Evolutionary conservation across 1,140 invertebrate species (phyloP), one percentile per base, ranked within the genome.

Genomic region (Hetaerina americana): DNA sequence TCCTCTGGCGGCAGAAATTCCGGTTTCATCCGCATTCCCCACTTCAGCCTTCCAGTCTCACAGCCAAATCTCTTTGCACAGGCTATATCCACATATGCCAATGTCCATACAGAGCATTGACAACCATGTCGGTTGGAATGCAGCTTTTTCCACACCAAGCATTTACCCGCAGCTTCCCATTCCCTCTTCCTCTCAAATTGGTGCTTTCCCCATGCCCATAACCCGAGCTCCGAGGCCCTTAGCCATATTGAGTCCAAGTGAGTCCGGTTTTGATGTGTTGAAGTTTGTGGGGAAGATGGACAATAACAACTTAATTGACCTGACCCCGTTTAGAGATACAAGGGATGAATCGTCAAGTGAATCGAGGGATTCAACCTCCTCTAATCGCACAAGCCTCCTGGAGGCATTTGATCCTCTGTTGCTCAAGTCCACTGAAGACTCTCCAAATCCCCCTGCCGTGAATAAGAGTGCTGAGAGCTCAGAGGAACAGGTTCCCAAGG

Each of bases 331-430:
- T 82, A 84, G 57, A 75, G 77, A 71, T 72, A 76, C 22, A 79
- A 80, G 22, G 80, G 72, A 71, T 70, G 29, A 26, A 29, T 26
- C 72, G 71, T 5, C 71, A 25, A 72, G 75, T 27, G 76, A 79
- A 78, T 77, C 79, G 73, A 70, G 77, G 73, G 85, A 85, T 79
- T 85, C 86, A 77, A 87, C 85, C 80, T 87, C 89, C 73, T 84
- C 75, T n/a, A 67, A 25, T 1, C 27, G 89, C 79, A 90, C 90
- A 72, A 92, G 90, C 80, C 90, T 94, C 73, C 80, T 94, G 75
- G 91, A 93, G 81, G 90, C 90, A 70, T 93, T 93, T 81, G 91
- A 93, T 85, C 91, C 91, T 73, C 83, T 94, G 78, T 83, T 92
- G 74, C 85, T 83, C 69, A 81, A 85, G 78, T 84, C 80, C 76